Evolutionary conservation across 2,888 invertebrate genomes (phyloP), one percentile per base, ranked within the genome.

Genomic region (Hemaris fuciformis): DNA sequence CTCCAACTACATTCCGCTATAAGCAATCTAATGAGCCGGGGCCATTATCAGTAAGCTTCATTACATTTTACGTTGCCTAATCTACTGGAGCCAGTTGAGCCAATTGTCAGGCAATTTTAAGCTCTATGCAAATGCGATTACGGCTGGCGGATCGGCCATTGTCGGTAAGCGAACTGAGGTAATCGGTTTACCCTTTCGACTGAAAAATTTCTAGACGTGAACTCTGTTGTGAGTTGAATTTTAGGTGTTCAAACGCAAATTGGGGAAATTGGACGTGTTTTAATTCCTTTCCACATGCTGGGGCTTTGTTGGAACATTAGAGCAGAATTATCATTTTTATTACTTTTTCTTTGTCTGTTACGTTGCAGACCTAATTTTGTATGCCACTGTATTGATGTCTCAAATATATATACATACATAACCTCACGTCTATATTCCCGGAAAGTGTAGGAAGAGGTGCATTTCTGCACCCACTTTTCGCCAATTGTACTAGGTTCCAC

Each of bases 31-130:
- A 88, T 87, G 84, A 85, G 80, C 71, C 80, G 71, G 67, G 74
- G 68, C 82, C 73, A 84, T 85, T 85, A 87, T 82, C 81, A 83
- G 78, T 78, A 77, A 72, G 80, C 76, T 79, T 84, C 88, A 88
- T 89, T 88, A 86, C 80, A 85, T 84, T 87, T 84, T 81, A 85
- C 79, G 81, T 75, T 69, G 76, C 74, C 78, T 80, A 83, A 70
- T 71, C 78, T 80, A 83, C 70, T 71, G 73, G 73, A 80, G 66
- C 69, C 72, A 66, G 76, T 68, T 69, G 64, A 66, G 75, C 71
- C 75, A 77, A 76, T 57, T 57, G 61, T 57, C 61, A 45, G 31
- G 67, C 83, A 72, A 85, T 81, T 84, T 76, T 85, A 70, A 79
- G 72, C 86, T 81, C 78, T 87, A 80, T 80, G 76, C 71, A 69